Evolutionary conservation across 2,113 vertebrate genomes (phyloP), one percentile per base, ranked within the genome.

Genomic region (Eublepharis macularius): DNA sequence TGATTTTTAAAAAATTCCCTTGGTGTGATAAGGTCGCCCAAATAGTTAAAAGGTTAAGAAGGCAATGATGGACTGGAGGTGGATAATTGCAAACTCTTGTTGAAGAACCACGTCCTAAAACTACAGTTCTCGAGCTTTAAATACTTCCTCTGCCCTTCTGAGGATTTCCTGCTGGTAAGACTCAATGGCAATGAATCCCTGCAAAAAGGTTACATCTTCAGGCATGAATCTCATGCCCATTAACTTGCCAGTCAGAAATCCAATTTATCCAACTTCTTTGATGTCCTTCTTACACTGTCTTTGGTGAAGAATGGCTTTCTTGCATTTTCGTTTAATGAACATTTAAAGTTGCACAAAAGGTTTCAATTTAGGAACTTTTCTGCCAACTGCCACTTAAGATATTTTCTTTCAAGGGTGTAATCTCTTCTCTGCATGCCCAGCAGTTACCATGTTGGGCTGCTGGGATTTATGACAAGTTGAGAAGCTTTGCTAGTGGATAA

Each of bases 401-500:
- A 54, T 49, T 83, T 83, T 4, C 2, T 21, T 14, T 65, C 49
- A 17, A 3, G 0, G 32, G 19, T 16, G 0, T 82, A 86, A 75
- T 65, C 65, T 0, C 29, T 78, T 79, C 81, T 74, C 43, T 80
- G 19, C 34, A 0, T 60, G n/a, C 63, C 34, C 6, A 19, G 63
- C 41, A 87, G 73, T 79, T 85, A 74, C 72, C 4, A 1, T 24
- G 85, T 84, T 9, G 7, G 68, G 66, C 32, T 39, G 12, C 76
- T 41, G 65, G 86, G 88, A 86, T 2, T 84, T 91, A 60, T 88
- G 87, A 69, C 43, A 43, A 88, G 49, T 76, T 7, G 43, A 89
- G 76, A 9, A 2, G 41, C 11, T 66, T 85, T 91, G 89, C 74
- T 84, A 60, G 51, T 0, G 0, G 80, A 51, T 80, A 88, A 60